These are phyloP conservation scores for Ptychobarbus kaznakovi DNA, from an alignment of 2,797 vertebrate genomes.

Conservation along the genomic window DNA sequence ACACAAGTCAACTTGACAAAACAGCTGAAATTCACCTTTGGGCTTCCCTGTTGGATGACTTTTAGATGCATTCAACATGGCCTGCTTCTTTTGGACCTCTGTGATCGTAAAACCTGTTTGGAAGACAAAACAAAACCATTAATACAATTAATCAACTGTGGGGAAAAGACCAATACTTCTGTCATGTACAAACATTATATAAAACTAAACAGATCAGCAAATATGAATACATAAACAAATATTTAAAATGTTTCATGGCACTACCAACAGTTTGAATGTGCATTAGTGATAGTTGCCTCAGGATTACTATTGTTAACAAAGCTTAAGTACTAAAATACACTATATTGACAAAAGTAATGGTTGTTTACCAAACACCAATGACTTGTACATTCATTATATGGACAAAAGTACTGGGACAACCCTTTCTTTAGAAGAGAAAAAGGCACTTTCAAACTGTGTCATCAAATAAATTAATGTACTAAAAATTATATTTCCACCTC, in stretches of 20 bases:
- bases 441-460: too few species aligned
- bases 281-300: background rate
- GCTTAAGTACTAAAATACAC: background rate
- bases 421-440: too few species aligned
- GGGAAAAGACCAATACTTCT: background rate
- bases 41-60: conserved; percentile 88
- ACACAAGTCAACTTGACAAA: background rate
- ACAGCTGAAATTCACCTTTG: conserved; percentile 81
- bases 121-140: conserved; percentile 3
- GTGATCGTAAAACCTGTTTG: conserved; percentile 88
- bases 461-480: too few species aligned
- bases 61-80: conserved; percentile 93
- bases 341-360: too few species aligned
- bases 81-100: conserved; percentile 94
- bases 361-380: too few species aligned
- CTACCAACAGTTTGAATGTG: background rate
- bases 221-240: background rate
- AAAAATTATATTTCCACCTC: too few species aligned
- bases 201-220: background rate
- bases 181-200: background rate
- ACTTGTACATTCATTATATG: too few species aligned
- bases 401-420: too few species aligned
- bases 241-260: background rate
- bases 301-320: background rate
- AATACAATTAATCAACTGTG: background rate